phyloP scores from a whole-genome alignment of 2,113 vertebrate genomes.

The Formicarius rufipectus region DNA sequence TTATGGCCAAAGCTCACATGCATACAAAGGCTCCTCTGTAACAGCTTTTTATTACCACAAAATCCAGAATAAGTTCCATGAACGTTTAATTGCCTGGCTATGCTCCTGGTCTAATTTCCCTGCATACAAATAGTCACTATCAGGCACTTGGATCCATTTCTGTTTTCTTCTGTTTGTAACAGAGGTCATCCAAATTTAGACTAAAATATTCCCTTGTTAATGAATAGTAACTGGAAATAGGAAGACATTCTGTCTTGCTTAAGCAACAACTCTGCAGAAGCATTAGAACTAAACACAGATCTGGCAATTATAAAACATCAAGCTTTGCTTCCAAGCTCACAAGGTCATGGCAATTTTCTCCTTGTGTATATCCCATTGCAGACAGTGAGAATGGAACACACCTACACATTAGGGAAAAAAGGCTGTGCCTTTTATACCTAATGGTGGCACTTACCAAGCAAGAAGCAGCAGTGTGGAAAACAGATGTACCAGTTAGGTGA shows the following conservation, averaged over 20 bases:
- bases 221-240: constrained; percentile 52
- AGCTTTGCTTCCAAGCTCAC: not conserved
- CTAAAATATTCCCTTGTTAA: constrained; percentile 62
- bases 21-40: constrained; percentile 38
- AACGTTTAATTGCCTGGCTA: constrained; percentile 41
- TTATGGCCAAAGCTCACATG: not conserved
- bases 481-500: not conserved
- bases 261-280: constrained; percentile 22
- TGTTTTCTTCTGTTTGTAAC: constrained; percentile 51
- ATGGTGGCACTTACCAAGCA: not conserved
- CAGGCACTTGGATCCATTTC: constrained; percentile 53
- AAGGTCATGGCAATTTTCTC: not conserved
- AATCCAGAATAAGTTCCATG: constrained; percentile 20
- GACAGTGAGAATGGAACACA: not conserved
- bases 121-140: constrained; percentile 39
- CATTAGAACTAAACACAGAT: not conserved
- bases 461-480: not conserved
- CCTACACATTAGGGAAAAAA: not conserved
- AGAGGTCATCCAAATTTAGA: constrained; percentile 73
- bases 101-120: constrained; percentile 27
- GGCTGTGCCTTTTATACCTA: not conserved
- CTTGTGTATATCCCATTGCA: not conserved
- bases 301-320: not conserved
- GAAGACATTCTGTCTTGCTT: constrained; percentile 55
- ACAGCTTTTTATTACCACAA: constrained; percentile 28